phyloP scores from a whole-genome alignment of 1,140 invertebrate genomes.

The Scaptomyza hsui region DNA sequence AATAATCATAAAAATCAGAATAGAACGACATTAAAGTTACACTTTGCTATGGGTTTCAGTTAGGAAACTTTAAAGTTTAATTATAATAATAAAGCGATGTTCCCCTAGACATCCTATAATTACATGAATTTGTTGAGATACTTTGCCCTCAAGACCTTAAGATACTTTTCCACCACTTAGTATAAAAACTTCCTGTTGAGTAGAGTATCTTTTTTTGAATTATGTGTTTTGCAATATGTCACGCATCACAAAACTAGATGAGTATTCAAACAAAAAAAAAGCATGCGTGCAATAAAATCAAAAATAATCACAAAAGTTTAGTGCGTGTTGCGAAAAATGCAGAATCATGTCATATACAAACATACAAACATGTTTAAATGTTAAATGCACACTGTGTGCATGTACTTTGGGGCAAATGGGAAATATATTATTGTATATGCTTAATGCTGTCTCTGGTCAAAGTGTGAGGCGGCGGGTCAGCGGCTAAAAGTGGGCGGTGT shows the following conservation, averaged over 20 bases:
- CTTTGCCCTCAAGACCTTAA: too few species aligned
- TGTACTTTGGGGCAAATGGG: slow-evolving; percentile 40
- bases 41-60: background rate
- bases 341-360: slow-evolving; percentile 41
- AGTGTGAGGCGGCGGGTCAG: slow-evolving; percentile 7
- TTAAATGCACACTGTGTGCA: background rate
- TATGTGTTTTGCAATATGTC: background rate
- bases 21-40: too few species aligned
- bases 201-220: background rate
- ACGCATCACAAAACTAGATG: background rate
- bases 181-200: background rate
- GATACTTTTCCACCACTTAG: too few species aligned
- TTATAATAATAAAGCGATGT: too few species aligned
- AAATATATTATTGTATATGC: slow-evolving; percentile 77
- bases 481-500: slow-evolving; percentile 11
- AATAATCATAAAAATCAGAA: background rate
- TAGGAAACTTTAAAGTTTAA: too few species aligned
- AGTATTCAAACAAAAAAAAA: slow-evolving; percentile 52
- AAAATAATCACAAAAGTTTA: slow-evolving; percentile 75
- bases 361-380: background rate
- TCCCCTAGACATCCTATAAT: too few species aligned
- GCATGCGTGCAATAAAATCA: slow-evolving; percentile 53
- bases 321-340: slow-evolving; percentile 77
- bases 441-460: slow-evolving; percentile 55
- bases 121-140: too few species aligned